A percentile compares a stretch with the other conserved stretches of the same genome.
Evolutionary conservation across 2,113 vertebrate species (phyloP).

Genomic region (Daubentonia madagascariensis): DNA sequence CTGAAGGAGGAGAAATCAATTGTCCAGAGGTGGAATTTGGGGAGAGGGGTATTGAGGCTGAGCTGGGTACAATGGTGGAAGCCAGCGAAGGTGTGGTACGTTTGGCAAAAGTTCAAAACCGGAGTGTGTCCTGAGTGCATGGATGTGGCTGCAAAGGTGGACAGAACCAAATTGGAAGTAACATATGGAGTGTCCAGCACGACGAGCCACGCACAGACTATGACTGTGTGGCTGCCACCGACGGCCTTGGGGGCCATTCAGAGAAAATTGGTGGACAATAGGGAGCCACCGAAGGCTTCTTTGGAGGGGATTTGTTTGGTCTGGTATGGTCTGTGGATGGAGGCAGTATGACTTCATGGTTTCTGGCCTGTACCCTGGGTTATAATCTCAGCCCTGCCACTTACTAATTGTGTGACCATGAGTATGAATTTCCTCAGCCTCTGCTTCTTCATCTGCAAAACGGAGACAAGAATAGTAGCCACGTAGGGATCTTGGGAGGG

Average conservation of each 20-base stretch:
- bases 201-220: fast-evolving
- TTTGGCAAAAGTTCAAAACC: background rate
- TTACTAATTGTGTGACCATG: fast-evolving
- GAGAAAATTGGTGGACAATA: background rate
- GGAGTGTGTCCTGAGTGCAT: background rate
- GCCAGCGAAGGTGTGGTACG: background rate
- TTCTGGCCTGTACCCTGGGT: background rate
- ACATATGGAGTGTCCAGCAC: fast-evolving
- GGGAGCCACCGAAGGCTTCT: background rate
- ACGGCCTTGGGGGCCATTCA: too few species aligned
- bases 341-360: background rate
- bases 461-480: background rate
- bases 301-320: background rate
- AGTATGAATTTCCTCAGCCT: background rate
- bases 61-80: background rate
- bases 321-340: background rate
- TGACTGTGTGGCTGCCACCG: fast-evolving
- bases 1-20: background rate
- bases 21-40: background rate
- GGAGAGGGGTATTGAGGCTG: background rate
- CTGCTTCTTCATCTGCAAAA: background rate
- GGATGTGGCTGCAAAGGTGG: background rate
- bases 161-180: background rate
- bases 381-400: background rate
- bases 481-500: background rate